A percentile compares a stretch with the other conserved stretches of the same genome.
phyloP scores from a whole-genome alignment of 1,140 invertebrate genomes.

The Kradibia gibbosae region DNA sequence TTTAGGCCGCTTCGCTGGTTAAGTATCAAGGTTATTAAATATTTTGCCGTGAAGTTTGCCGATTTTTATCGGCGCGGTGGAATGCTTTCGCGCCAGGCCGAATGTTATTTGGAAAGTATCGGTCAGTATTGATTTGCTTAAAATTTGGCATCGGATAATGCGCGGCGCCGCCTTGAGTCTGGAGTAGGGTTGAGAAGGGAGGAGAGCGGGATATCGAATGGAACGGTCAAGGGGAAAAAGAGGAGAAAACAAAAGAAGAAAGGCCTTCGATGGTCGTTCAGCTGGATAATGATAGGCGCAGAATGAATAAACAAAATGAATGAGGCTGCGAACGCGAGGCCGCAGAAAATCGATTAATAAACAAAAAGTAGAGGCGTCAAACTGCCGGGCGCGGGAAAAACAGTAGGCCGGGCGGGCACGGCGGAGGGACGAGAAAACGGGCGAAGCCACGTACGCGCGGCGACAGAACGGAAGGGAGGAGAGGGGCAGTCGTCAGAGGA shows the following conservation, averaged over 20 bases:
- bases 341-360: constrained; percentile 7
- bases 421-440: background rate
- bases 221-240: background rate
- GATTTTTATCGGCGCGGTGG: background rate
- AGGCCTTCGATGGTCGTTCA: background rate
- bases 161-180: background rate
- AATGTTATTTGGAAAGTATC: background rate
- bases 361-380: background rate
- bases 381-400: background rate
- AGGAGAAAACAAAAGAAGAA: background rate
- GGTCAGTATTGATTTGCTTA: background rate
- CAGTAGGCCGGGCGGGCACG: background rate
- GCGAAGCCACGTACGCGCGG: background rate
- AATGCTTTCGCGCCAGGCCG: background rate
- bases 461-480: background rate
- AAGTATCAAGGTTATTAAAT: background rate
- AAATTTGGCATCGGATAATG: background rate
- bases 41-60: background rate
- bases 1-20: background rate
- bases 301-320: constrained; percentile 10
- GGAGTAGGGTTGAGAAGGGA: background rate
- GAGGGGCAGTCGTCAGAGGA: too few species aligned
- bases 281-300: background rate
- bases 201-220: too few species aligned
- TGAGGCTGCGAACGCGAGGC: background rate